phyloP scores from a whole-genome alignment of 1,140 invertebrate genomes.

The Hestina assimilis region DNA sequence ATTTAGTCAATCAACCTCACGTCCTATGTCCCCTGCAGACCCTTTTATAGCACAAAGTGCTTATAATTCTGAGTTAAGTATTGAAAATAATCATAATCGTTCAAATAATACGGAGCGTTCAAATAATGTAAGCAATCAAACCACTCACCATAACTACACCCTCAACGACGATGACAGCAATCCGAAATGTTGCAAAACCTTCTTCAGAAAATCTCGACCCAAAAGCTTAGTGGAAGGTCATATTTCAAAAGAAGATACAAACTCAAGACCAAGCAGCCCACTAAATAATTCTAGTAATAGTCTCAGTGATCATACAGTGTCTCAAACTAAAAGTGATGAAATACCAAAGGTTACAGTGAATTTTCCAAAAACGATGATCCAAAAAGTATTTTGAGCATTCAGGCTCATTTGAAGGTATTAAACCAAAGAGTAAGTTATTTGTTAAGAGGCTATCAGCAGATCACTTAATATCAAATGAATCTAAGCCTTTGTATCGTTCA shows the following conservation, averaged over 20 bases:
- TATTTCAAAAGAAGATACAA: slow-evolving; percentile 46
- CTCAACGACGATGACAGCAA: slow-evolving; percentile 56
- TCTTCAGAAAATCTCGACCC: slow-evolving; percentile 66
- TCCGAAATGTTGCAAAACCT: slow-evolving; percentile 63
- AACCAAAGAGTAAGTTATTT: slow-evolving; percentile 70
- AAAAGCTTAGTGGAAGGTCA: slow-evolving; percentile 61
- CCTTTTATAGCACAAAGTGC: slow-evolving; percentile 69
- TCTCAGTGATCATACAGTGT: slow-evolving; percentile 55
- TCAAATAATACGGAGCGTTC: slow-evolving; percentile 43
- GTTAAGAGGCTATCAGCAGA: slow-evolving; percentile 71
- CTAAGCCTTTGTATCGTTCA: slow-evolving; percentile 58
- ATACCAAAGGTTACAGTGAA: slow-evolving; percentile 64
- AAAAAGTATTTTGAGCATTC: slow-evolving; percentile 70
- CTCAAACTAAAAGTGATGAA: slow-evolving; percentile 64
- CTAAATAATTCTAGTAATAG: slow-evolving; percentile 60
- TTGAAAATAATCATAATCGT: slow-evolving; percentile 38
- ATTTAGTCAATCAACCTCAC: slow-evolving; percentile 58
- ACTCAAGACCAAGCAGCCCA: slow-evolving; percentile 56
- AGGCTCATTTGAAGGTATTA: slow-evolving; percentile 69
- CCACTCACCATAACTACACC: slow-evolving; percentile 31
- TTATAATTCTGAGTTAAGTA: slow-evolving; percentile 42
- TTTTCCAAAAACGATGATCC: slow-evolving; percentile 62
- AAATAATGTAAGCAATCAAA: slow-evolving; percentile 39
- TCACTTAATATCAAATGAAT: slow-evolving; percentile 69
- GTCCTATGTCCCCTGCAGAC: slow-evolving; percentile 69